These are phyloP conservation scores for Melanogrammus aeglefinus DNA, from an alignment of 2,797 vertebrate species.

Conservation along the genomic window DNA sequence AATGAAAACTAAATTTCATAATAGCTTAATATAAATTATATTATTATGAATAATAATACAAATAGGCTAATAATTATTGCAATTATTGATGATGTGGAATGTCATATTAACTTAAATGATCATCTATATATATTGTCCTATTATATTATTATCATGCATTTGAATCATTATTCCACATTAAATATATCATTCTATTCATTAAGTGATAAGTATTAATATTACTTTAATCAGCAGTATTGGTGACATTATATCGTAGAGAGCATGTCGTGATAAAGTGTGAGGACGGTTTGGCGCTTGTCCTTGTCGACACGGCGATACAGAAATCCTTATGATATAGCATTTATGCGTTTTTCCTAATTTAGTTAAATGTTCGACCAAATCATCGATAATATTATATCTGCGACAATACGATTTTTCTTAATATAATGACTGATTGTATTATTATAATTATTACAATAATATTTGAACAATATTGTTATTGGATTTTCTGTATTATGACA, in stretches of 20 bases:
- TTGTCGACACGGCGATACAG: too few species aligned
- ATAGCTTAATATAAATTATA: neutral
- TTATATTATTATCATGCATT: neutral
- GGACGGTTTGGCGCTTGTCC: too few species aligned
- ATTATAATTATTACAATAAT: too few species aligned
- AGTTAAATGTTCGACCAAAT: neutral
- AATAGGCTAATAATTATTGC: neutral
- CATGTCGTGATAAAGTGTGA: neutral
- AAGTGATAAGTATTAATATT: neutral
- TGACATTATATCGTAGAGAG: neutral
- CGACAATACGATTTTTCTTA: neutral
- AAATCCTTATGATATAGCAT: too few species aligned
- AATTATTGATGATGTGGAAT: neutral
- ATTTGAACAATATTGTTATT: neutral
- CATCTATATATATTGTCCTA: neutral
- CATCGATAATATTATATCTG: neutral
- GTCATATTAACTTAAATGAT: neutral
- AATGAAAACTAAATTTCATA: slow-evolving; percentile 14
- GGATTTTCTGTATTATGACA: neutral
- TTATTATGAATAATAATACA: neutral
- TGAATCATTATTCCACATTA: too few species aligned
- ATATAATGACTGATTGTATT: neutral
- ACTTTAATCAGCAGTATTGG: neutral
- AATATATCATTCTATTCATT: neutral
- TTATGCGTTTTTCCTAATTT: too few species aligned